Evolutionary conservation across 1,140 invertebrate genomes (phyloP), one percentile per base, ranked within the genome.

Genomic region (Meteorus sp.): DNA sequence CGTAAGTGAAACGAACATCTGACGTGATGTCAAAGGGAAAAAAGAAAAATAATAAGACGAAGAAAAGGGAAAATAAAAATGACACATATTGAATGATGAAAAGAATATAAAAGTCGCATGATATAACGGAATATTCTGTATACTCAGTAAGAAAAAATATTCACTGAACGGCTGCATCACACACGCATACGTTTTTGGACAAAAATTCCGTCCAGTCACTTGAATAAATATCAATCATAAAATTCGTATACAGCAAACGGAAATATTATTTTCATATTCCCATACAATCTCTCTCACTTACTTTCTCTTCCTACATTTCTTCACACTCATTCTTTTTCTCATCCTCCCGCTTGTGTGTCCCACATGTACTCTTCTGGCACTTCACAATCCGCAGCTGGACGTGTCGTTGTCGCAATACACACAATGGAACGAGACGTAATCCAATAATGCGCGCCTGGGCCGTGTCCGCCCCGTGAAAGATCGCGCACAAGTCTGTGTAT

Each of bases 251-350:
- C 44, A 43, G 15, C n/a, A 63, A 48, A 65, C 59, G 66, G 60
- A 73, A 73, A 72, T 73, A 73, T 73, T 73, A 73, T 72, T 73
- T 73, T 73, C 70, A 72, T 72, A 73, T 73, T 69, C 67, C 60
- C 33, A 31, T 44, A 20, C 19, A 7, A 8, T 25, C 15, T 51
- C 23, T 9, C 15, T 17, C 7, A 33, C 13, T 51, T 51, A 17
- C 27, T 17, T 1, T 29, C 9, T 35, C 37, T 39, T 19, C n/a
- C n/a, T n/a, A n/a, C n/a, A n/a, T n/a, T n/a, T n/a, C n/a, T n/a
- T n/a, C n/a, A n/a, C n/a, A n/a, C n/a, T n/a, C n/a, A n/a, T 48
- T 29, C n/a, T 19, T 20, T 31, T n/a, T 33, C 11, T 31, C 5
- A 23, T 13, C 9, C 5, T 9, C 11, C n/a, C n/a, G n/a, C n/a